Percentiles rank a stretch among this genome's conserved stretches.
Conservation (phyloP, 2,113 vertebrate genomes). For the Heterotilapia buettikoferi region DNA sequence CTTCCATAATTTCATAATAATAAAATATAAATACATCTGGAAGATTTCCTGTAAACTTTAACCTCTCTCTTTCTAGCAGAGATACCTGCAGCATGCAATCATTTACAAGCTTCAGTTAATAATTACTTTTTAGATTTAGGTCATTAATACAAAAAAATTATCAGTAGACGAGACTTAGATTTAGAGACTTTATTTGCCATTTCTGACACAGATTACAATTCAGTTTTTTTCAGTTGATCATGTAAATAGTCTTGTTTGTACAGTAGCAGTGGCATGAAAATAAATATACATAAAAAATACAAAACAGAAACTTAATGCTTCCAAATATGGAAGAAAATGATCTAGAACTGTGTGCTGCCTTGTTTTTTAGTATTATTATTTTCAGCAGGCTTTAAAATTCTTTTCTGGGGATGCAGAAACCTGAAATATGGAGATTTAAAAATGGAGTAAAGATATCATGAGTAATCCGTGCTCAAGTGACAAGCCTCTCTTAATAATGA, state of each 20-base stretch:
- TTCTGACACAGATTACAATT: slow-evolving; percentile 59
- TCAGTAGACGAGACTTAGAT: neutral
- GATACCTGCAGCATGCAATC: neutral
- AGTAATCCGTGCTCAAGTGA: neutral
- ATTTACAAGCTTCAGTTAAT: fast-evolving
- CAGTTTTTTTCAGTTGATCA: slow-evolving; percentile 39
- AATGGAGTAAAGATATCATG: neutral
- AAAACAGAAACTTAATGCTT: slow-evolving; percentile 57
- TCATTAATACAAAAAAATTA: neutral
- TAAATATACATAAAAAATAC: slow-evolving; percentile 68
- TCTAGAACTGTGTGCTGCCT: slow-evolving; percentile 50
- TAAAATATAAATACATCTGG: neutral
- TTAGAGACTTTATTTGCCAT: slow-evolving; percentile 58
- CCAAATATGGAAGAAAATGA: slow-evolving; percentile 76
- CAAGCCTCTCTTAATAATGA: neutral
- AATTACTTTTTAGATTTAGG: neutral
- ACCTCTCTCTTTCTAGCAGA: neutral
- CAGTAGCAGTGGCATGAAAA: slow-evolving; percentile 59
- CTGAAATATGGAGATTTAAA: neutral
- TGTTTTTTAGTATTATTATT: neutral
- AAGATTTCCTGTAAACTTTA: neutral
- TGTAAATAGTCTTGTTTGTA: slow-evolving; percentile 42
- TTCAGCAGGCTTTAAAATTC: slow-evolving; percentile 26
- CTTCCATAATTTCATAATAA: neutral
- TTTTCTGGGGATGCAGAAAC: neutral